Evolutionary conservation across 2,113 vertebrate species (phyloP).

Genomic region (Romanogobio albipinnatus): DNA sequence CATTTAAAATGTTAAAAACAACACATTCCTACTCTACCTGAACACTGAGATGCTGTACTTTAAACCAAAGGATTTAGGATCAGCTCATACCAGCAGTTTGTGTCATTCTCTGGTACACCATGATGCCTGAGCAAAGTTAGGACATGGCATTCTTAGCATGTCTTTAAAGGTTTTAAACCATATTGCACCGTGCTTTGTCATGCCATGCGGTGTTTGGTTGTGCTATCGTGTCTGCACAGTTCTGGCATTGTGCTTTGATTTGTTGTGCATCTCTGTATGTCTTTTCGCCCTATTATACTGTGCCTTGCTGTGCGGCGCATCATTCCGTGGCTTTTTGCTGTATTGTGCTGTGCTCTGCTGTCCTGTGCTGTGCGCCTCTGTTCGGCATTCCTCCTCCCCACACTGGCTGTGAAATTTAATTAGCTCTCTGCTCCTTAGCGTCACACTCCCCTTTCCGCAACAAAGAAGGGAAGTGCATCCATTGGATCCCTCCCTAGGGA

Average conservation of each 20-base stretch:
- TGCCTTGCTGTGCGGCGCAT: neutral
- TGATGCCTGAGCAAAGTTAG: neutral
- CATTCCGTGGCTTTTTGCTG: constrained; percentile 21
- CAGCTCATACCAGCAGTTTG: neutral
- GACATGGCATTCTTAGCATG: constrained; percentile 1
- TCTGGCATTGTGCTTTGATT: constrained; percentile 30
- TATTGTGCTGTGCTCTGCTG: constrained; percentile 24
- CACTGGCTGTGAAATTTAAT: constrained; percentile 85
- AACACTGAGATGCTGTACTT: neutral
- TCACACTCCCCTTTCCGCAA: constrained; percentile 70
- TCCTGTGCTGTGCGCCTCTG: constrained; percentile 47
- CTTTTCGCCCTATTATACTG: neutral
- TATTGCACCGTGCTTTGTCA: constrained; percentile 9
- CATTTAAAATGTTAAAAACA: neutral
- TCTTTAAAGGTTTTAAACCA: constrained; percentile 16
- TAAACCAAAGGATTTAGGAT: neutral
- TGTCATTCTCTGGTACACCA: neutral
- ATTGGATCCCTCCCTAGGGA: constrained; percentile 81
- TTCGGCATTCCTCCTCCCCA: constrained; percentile 68
- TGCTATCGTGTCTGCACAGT: neutral
- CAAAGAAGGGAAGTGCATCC: constrained; percentile 80
- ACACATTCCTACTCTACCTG: neutral
- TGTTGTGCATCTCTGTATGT: constrained; percentile 25
- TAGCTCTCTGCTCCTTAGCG: constrained; percentile 75
- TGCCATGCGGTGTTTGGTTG: neutral